phyloP scores from a whole-genome alignment of 1,140 invertebrate genomes.

The Phortica variegata region DNA sequence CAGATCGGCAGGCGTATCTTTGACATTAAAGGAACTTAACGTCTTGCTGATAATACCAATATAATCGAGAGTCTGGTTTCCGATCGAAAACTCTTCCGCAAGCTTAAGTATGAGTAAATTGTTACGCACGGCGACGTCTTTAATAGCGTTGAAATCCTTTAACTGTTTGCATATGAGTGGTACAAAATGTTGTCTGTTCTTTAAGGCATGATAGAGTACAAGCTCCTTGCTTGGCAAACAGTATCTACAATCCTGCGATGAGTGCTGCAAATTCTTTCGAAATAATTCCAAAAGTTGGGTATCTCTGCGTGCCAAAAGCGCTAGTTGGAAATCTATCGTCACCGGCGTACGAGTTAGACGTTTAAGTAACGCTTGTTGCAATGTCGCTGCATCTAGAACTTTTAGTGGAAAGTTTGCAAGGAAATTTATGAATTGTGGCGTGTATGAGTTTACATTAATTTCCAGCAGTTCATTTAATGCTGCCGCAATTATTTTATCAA shows the following conservation, averaged over 20 bases:
- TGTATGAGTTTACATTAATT: constrained; percentile 5
- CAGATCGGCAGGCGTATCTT: constrained; percentile 23
- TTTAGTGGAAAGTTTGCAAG: constrained; percentile 33
- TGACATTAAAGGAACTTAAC: constrained; percentile 23
- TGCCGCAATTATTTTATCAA: constrained; percentile 24
- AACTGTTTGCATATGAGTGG: constrained; percentile 29
- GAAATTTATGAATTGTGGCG: constrained; percentile 28
- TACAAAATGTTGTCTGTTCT: constrained; percentile 32
- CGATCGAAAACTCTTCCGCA: constrained; percentile 37
- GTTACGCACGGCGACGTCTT: constrained; percentile 31
- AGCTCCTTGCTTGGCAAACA: constrained; percentile 20
- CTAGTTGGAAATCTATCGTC: constrained; percentile 25
- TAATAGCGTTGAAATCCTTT: constrained; percentile 27
- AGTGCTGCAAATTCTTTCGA: constrained; percentile 8
- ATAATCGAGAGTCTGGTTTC: constrained; percentile 31
- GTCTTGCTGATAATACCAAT: constrained; percentile 27
- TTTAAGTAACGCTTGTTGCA: constrained; percentile 21
- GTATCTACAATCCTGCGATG: constrained; percentile 6
- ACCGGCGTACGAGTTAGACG: constrained; percentile 12
- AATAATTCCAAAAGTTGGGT: constrained; percentile 19
- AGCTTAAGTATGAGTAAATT: constrained; percentile 39
- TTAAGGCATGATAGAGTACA: constrained; percentile 26
- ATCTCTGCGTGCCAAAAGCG: constrained; percentile 27
- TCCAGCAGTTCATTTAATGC: constrained; percentile 24
- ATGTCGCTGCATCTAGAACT: constrained; percentile 19